Evolutionary conservation across 2,113 vertebrate species (phyloP), one percentile per base, ranked within the genome.

Genomic region (Seriola quinqueradiata): DNA sequence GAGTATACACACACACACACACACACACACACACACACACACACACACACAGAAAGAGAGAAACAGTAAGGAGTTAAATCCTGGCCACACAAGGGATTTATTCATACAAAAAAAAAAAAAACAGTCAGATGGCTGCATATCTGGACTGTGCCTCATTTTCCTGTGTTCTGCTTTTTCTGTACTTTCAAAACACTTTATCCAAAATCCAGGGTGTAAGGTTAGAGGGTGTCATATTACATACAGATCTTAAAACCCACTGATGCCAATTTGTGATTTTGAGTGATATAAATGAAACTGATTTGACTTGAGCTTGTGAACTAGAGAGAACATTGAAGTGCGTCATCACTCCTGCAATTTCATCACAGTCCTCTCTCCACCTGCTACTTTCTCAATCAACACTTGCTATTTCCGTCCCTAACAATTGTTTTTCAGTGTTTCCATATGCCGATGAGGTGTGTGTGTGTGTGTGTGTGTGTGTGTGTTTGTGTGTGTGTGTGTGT

Each of bases 361-460:
- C 70, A 58, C 65, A 50, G 12, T 55, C 40, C 2, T 17, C 28
- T 32, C 67, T 65, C 25, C 42, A 54, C 25, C 61, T 73, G 57
- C 40, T 55, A 40, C 79, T 46, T 79, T 58, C 44, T 87, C 58
- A 81, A 59, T 79, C 75, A 82, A 32, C 84, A 60, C 44, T 5
- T 83, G 64, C 69, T 83, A 63, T 81, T 78, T 83, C 67, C 17
- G 46, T 44, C 42, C 23, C 17, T 25, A 74, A 19, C 11, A 16
- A 70, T 17, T 70, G 25, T 17, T 68, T 46, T 8, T 55, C 63
- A 75, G 44, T 25, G 32, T 65, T 55, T 48, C 21, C 5, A 23
- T 58, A 46, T 21, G 48, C 48, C 74, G 28, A 82, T 72, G 28
- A 79, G 8, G 1, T 17, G 69, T 42, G 67, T 34, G 50, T 16